Conservation (phyloP, 2,113 vertebrate genomes). For the Hymenochirus boettgeri region DNA sequence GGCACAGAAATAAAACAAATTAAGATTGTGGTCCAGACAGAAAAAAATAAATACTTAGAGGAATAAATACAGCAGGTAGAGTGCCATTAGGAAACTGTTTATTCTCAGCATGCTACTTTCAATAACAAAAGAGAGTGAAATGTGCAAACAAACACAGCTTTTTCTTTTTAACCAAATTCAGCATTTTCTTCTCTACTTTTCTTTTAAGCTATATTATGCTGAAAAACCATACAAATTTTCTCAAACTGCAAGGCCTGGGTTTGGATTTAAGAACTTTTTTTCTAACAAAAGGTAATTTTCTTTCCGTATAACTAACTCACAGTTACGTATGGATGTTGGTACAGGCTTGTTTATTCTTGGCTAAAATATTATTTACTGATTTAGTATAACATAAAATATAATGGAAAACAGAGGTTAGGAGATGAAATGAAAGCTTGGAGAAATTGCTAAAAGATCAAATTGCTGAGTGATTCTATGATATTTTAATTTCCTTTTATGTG, state of each 20-base stretch:
- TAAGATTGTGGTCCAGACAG: too few relatives aligned
- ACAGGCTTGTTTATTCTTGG: too few relatives aligned
- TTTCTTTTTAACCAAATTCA: background rate
- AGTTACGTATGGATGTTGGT: background rate
- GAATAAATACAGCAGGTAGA: too few relatives aligned
- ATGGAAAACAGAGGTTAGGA: slow-evolving; percentile 43
- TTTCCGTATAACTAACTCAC: background rate
- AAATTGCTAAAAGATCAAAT: slow-evolving; percentile 45
- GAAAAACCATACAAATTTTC: too few relatives aligned
- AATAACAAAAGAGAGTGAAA: background rate
- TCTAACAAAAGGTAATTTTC: too few relatives aligned
- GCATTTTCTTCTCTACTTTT: background rate
- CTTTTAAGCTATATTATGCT: background rate
- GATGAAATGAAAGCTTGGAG: slow-evolving; percentile 51
- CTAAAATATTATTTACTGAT: background rate
- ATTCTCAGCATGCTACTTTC: too few relatives aligned
- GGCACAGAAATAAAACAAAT: too few relatives aligned
- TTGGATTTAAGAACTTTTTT: too few relatives aligned
- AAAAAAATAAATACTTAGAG: too few relatives aligned
- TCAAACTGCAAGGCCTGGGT: too few relatives aligned
- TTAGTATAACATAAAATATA: slow-evolving; percentile 27
- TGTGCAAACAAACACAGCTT: background rate
- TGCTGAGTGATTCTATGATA: slow-evolving; percentile 44
- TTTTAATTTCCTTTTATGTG: slow-evolving; percentile 40
- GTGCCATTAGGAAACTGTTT: too few relatives aligned